Evolutionary conservation across 2,113 vertebrate genomes (phyloP), one percentile per base, ranked within the genome.

Genomic region (Struthidea cinerea): DNA sequence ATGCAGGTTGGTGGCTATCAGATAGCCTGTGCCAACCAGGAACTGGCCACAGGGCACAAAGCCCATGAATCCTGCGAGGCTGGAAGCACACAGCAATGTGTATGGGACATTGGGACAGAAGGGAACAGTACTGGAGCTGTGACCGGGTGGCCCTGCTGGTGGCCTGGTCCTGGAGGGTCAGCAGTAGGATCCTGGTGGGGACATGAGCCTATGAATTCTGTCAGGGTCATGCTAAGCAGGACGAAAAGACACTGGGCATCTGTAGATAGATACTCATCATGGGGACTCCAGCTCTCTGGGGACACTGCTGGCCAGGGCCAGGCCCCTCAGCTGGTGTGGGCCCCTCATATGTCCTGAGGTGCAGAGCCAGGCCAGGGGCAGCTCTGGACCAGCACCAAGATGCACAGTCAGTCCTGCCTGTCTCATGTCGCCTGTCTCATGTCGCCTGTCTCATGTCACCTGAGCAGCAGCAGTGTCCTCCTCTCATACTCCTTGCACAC

Each of bases 11-110:
- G 98, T 98, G 70, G 96, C 96, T 82, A 94, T 70, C 19, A 98
- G 97, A 70, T 97, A 98, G 50, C 96, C 93, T 79, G 92, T 97
- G 44, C 98, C 97, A 5, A 94, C 96, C 39, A 98, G 94, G 88
- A 98, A 98, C 41, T 93, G 97, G 22, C 96, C 94, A 12, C 37
- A 49, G 46, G 98, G 98, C 67, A 98, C 94, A 1, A 98, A 98
- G 4, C 98, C 98, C 2, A 81, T 98, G 96, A 98, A 99, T 50
- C 97, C 98, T 98, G 73, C 2, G 6, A 27, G 94, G 78, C n/a
- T 70, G 88, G 92, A 95, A 98, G 77, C 46, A 23, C 30, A 5
- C 7, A 33, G 44, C 24, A 93, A 16, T 21, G 79, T 44, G 21
- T 77, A 4, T 32, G 39, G 28, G 46, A 33, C 13, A 15, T n/a